Conservation (phyloP, 2,113 vertebrate species). For the Todiramphus saurophagus region DNA sequence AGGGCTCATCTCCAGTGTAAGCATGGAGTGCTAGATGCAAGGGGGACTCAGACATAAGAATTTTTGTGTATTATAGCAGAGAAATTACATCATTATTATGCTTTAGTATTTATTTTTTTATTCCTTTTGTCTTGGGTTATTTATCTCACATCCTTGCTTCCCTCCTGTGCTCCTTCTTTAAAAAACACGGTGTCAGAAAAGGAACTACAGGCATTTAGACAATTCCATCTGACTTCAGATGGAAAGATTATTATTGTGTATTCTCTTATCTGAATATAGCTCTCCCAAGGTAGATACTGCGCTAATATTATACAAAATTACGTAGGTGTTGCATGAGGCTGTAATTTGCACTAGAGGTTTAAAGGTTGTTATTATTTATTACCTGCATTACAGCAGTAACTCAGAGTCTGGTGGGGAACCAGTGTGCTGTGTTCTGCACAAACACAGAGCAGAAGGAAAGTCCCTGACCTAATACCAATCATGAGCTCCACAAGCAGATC, state of each 20-base stretch:
- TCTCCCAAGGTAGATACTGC: constrained; percentile 24
- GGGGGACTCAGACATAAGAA: background rate
- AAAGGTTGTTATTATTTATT: constrained; percentile 68
- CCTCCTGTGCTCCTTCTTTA: background rate
- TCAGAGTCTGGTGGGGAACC: constrained; percentile 39
- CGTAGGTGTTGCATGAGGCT: constrained; percentile 55
- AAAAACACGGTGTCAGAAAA: background rate
- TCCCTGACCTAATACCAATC: constrained; percentile 60
- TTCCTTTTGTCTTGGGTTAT: background rate
- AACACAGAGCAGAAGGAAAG: constrained; percentile 56
- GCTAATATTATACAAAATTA: constrained; percentile 63
- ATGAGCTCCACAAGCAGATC: constrained; percentile 55
- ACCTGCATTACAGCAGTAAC: constrained; percentile 25
- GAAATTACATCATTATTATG: background rate
- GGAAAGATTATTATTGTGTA: constrained; percentile 17
- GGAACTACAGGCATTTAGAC: background rate
- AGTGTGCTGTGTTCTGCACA: background rate
- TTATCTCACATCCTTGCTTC: background rate
- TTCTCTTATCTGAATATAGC: constrained; percentile 37
- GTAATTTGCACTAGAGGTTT: constrained; percentile 61
- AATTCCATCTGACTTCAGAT: constrained; percentile 8
- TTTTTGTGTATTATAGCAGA: background rate
- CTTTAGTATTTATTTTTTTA: background rate
- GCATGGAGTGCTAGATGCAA: background rate
- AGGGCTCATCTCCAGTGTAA: constrained; percentile 37